Evolutionary conservation across 2,888 invertebrate genomes (phyloP), one percentile per base, ranked within the genome.

Genomic region (Nesidiocoris tenuis): DNA sequence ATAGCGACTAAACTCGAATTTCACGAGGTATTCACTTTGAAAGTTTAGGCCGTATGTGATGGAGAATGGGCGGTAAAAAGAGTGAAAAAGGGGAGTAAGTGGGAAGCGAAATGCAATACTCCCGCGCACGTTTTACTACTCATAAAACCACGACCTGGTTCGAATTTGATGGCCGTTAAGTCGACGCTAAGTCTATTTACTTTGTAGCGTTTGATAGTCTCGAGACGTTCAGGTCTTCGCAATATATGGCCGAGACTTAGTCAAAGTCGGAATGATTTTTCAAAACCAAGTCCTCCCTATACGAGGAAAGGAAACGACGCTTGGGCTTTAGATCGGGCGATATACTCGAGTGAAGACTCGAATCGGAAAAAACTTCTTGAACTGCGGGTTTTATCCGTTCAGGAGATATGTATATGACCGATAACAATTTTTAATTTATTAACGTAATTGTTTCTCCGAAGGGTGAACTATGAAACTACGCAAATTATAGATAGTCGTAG

Each of bases 71-170:
- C 68, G 3, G 18, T 16, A 56, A 23, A 59, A 59, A 23, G 9
- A 12, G 56, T 56, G 67, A 18, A 22, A n/a, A 17, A 25, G 16
- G 39, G 2, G 39, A 25, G 22, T 9, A 3, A 9, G 25, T 65
- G 19, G 56, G 23, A n/a, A 23, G 22, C 18, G 68, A 57, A 57
- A 24, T n/a, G 67, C 21, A 54, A 7, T 21, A 24, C 56, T 67
- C 21, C n/a, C 22, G n/a, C 59, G 3, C 24, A 1, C 17, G 57
- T 70, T 70, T 70, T 70, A 70, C 70, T 70, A 59, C 57, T 57
- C 70, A 70, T 70, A 70, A 70, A 70, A 70, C 70, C 59, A 18
- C 70, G 70, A 70, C 70, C 70, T 70, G 70, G 70, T 70, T 70
- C 70, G 70, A 70, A 70, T 70, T 70, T 70, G 70, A 70, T 70